Base-by-base conservation (phyloP, 2,888 invertebrate genomes). In the Eupeodes luniger region DNA sequence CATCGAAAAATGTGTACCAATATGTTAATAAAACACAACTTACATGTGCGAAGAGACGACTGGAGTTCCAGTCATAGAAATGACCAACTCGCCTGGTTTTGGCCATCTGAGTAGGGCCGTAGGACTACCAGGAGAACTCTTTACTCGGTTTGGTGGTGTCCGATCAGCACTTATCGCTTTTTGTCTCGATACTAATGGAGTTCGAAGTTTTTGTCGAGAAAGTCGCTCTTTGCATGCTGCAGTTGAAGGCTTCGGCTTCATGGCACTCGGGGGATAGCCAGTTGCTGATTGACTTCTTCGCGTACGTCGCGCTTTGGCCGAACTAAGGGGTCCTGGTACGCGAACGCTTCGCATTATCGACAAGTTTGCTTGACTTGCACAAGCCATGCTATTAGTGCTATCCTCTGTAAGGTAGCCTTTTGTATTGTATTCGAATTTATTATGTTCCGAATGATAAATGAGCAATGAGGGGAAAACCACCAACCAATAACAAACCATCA, bases 341-440 rank as follows among this genome's bases (percentile, higher is more conserved):
- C 92, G 91, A 64, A 91, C 86, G 3, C 91, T 57, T 53, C 62
- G 81, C 81, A 85, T 62, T 55, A 62, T 55, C 4, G 74, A 83
- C 0, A 79, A n/a, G 62, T 84, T 87, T 47, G 90, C 64, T 90
- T 77, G 51, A 90, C 89, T 82, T 10, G 36, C 62, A 61, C 79
- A 36, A 75, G 89, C 83, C 67, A 89, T 81, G 51, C 90, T 90
- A 64, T 87, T 90, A 40, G 91, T 90, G 90, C 93, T 93, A 91
- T 93, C 93, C 91, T 93, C 93, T 93, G 93, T 93, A 93, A 93
- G 92, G 92, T 93, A 93, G 91, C 93, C 93, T 93, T 91, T 90
- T 90, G 90, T 82, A 86, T 79, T 82, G 49, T 74, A 16, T 70
- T 64, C 64, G 19, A 27, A 79, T 83, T 75, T 61, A 78, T 49